Evolutionary conservation across 2,797 vertebrate species (phyloP), one percentile per base, ranked within the genome.

Genomic region (Pipistrellus nathusii): DNA sequence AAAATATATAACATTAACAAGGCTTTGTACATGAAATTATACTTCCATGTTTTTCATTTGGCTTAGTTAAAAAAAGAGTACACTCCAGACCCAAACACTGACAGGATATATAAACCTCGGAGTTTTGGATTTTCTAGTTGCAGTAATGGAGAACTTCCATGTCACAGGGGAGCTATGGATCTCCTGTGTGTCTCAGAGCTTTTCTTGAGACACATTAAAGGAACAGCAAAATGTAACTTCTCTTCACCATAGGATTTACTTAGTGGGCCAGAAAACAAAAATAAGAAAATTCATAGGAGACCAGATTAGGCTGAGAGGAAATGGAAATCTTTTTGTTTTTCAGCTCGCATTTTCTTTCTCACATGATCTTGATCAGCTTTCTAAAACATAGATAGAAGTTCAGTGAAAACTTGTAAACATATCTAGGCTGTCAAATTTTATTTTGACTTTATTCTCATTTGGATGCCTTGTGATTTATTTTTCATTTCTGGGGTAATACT

Each of bases 251-350:
- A 99, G 99, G 98, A 98, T 98, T 98, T 98, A 98, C 98, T 98
- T 98, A 98, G 96, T 98, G 98, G 98, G 97, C 98, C 97, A 98
- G 98, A 98, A 98, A 98, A 98, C 98, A 98, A 98, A 99, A 99
- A 98, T 98, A 99, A 99, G 98, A 98, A 98, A 99, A 98, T 99
- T 99, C 98, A 99, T 96, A 98, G 97, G 98, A 99, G 98, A 98
- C 98, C 98, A 99, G 98, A 99, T 99, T 99, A 99, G 96, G 97
- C 96, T 87, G 73, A 95, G 91, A 97, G 92, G 97, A 97, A 98
- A 95, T 5, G 0, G 84, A 97, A 96, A 94, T 97, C 82, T 96
- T 98, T 96, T 98, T 98, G 94, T 97, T 98, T 97, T 98, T 97
- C 66, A 90, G 94, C 92, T 93, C 96, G 97, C 92, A 98, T 98